Base-by-base conservation (phyloP, 1,140 invertebrate genomes). In the Drosophila pandora region DNA sequence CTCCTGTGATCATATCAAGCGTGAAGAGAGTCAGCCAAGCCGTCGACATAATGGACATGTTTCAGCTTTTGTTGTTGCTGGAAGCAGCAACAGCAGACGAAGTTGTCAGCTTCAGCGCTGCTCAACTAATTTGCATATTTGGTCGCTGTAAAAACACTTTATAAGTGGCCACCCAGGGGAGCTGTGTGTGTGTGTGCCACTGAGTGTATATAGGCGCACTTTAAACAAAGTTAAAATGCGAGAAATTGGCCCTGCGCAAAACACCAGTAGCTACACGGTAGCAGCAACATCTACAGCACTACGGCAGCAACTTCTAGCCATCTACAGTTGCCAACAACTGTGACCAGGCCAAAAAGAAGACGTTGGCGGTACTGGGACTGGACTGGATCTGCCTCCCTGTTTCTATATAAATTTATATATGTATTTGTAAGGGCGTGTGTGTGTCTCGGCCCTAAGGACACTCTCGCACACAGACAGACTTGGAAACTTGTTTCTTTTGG, bases 151-250 rank as follows among this genome's bases (percentile, higher is more conserved):
- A 88, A 87, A 87, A 88, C 79, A 88, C 79, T 83, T 88, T 76
- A 77, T 62, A 83, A 88, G 83, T 88, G 83, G 84, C 83, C 83
- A 88, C 83, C 83, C 79, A 88, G 72, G 64, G 72, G 28, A 59
- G 43, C 53, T 39, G 21, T 32, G 47, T 57, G 25, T 57, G 28
- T 37, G 22, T 57, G 39, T 65, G 25, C 17, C 57, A 12, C 28
- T 47, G 60, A 41, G 56, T 76, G 64, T 64, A 57, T 76, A 76
- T 74, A 76, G 71, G 73, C 61, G 75, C 55, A 82, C 83, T 88
- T 83, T 89, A 88, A 88, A 89, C 84, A 88, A 89, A 84, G 79
- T 84, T 84, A 89, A 89, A 88, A 89, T 68, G 73, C 58, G 79
- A 83, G 79, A 88, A 83, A 88, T 79, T 71, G 61, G 67, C 75